A percentile compares a stretch with the other conserved stretches of the same genome.
These are phyloP conservation scores for Elgaria multicarinata DNA, from an alignment of 2,113 vertebrate species.

Conservation along the genomic window DNA sequence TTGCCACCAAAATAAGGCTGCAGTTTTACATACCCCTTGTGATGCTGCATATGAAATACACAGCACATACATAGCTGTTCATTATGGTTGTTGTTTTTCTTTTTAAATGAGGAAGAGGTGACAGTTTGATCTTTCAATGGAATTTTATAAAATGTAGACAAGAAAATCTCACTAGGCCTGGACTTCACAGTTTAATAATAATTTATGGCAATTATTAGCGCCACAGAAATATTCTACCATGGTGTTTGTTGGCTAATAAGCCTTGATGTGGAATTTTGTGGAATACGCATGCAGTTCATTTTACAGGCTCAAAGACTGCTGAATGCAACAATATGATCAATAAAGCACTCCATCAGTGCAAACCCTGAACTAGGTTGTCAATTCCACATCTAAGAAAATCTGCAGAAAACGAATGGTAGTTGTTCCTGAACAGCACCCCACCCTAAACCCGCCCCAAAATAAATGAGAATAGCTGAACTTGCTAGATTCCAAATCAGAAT, in stretches of 20 bases:
- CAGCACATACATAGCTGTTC: background rate
- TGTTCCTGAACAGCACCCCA: background rate
- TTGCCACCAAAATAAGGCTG: background rate
- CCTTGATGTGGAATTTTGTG: background rate
- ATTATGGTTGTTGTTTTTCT: background rate
- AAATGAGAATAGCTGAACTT: background rate
- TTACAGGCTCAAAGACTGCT: background rate
- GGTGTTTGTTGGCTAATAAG: background rate
- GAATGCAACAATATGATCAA: background rate
- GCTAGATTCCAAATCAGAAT: background rate
- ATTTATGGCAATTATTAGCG: no score
- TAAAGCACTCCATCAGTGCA: background rate
- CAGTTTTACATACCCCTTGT: background rate
- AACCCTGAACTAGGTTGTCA: background rate
- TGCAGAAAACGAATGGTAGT: slow-evolving; percentile 1
- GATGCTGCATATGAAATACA: background rate
- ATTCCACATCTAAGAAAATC: background rate
- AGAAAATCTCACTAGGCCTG: background rate
- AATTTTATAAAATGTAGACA: background rate
- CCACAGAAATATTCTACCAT: background rate
- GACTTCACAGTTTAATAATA: background rate
- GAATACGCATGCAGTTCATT: background rate
- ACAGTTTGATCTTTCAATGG: background rate
- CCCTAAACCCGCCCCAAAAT: background rate
- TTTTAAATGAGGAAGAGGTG: background rate